phyloP scores from a whole-genome alignment of 2,888 invertebrate species.

The Lasioglossum malachurum region DNA sequence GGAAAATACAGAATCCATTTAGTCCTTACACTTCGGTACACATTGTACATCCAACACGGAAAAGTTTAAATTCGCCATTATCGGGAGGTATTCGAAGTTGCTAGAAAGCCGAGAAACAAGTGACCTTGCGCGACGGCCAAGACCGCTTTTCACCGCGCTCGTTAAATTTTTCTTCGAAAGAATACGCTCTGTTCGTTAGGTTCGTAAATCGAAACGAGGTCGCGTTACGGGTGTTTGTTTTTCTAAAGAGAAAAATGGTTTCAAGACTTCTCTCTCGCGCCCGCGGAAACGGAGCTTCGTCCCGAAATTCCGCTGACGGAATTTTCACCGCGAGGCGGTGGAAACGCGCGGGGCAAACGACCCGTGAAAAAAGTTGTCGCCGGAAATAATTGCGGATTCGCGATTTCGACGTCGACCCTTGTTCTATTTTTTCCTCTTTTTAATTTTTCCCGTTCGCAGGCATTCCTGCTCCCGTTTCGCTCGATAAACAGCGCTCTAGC shows the following conservation, averaged over 20 bases:
- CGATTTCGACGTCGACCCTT: not conserved
- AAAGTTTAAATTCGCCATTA: not conserved
- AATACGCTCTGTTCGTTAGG: slow-evolving; percentile 4
- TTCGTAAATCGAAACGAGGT: slow-evolving; percentile 3
- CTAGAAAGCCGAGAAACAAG: not conserved
- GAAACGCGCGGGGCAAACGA: not conserved
- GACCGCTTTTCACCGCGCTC: not conserved
- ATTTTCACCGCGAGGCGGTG: not conserved
- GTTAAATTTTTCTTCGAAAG: slow-evolving; percentile 7
- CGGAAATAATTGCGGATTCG: slow-evolving; percentile 36
- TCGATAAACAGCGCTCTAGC: not conserved
- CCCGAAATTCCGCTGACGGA: not conserved
- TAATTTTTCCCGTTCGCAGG: not conserved
- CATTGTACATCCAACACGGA: not conserved
- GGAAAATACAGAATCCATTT: too few relatives aligned
- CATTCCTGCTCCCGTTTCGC: not conserved
- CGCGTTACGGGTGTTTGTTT: not conserved
- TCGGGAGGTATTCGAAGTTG: not conserved
- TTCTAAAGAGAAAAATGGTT: not conserved
- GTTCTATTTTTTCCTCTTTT: not conserved
- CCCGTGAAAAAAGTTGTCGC: slow-evolving; percentile 11
- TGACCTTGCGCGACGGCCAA: not conserved
- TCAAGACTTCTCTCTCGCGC: not conserved
- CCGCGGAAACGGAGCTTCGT: not conserved
- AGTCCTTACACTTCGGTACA: too few relatives aligned